phyloP scores from a whole-genome alignment of 2,113 vertebrate genomes.

The Lophotis ruficrista region DNA sequence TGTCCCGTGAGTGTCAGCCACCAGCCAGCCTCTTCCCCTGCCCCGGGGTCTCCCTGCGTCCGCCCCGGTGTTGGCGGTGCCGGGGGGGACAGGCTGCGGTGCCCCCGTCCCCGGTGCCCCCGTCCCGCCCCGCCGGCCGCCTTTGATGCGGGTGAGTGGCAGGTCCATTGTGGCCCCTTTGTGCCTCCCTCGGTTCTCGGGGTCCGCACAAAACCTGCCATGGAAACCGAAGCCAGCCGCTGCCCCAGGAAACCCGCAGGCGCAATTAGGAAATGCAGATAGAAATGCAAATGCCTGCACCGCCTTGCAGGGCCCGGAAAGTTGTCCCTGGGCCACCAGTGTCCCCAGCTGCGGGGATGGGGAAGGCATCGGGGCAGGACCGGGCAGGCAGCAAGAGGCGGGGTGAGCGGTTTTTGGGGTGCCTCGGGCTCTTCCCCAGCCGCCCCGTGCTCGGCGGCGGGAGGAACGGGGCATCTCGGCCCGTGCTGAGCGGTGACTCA shows the following conservation, averaged over 20 bases:
- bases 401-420: background rate
- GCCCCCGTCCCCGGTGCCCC: background rate
- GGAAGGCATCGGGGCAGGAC: background rate
- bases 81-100: background rate
- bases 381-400: background rate
- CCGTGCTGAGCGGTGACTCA: slow-evolving; percentile 1
- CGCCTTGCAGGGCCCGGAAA: background rate
- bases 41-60: background rate
- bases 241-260: slow-evolving; percentile 58
- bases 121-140: background rate
- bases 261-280: slow-evolving; percentile 63
- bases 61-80: accelerated
- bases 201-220: slow-evolving; percentile 56
- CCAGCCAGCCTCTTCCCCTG: background rate
- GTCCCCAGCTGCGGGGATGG: background rate
- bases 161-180: slow-evolving; percentile 52
- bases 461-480: background rate
- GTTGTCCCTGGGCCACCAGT: background rate
- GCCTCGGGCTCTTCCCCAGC: accelerated
- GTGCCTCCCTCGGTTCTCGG: slow-evolving; percentile 36
- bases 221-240: slow-evolving; percentile 50
- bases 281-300: slow-evolving; percentile 25
- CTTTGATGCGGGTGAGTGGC: slow-evolving; percentile 60
- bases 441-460: accelerated
- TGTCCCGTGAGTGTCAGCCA: accelerated